A percentile compares a stretch with the other conserved stretches of the same genome.
phyloP scores from a whole-genome alignment of 2,888 invertebrate species.

The Ophion slaviceki region DNA sequence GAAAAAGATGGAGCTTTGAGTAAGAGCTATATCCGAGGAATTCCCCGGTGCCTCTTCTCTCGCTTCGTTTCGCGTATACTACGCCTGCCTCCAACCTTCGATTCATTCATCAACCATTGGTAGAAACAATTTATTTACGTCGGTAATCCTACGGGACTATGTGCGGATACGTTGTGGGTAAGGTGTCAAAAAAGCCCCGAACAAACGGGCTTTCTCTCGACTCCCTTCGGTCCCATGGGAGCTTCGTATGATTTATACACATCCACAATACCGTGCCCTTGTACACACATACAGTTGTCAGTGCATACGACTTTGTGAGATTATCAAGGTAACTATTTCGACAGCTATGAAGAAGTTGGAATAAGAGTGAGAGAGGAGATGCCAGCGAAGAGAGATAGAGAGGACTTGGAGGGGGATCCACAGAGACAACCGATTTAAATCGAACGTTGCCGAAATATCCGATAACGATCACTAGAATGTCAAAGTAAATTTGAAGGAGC shows the following conservation, averaged over 20 bases:
- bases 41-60: conserved; percentile 62
- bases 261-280: conserved; percentile 3
- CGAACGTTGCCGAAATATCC: no score
- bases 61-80: conserved; percentile 55
- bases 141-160: conserved; percentile 46
- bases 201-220: conserved; percentile 28
- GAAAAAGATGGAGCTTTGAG: conserved; percentile 47
- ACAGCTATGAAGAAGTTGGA: no score
- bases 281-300: background rate
- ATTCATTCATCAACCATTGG: conserved; percentile 65
- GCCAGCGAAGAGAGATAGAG: no score
- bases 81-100: conserved; percentile 49
- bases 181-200: conserved; percentile 29
- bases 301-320: background rate
- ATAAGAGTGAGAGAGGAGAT: no score
- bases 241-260: conserved; percentile 42
- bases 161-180: conserved; percentile 9
- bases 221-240: conserved; percentile 28
- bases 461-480: no score
- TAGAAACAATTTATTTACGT: conserved; percentile 63
- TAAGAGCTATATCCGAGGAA: conserved; percentile 34
- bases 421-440: no score
- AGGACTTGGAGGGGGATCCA: no score
- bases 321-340: background rate
- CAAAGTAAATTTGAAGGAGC: no score